Base-by-base conservation (phyloP, 2,113 vertebrate species). In the Clarias macrocephalus region DNA sequence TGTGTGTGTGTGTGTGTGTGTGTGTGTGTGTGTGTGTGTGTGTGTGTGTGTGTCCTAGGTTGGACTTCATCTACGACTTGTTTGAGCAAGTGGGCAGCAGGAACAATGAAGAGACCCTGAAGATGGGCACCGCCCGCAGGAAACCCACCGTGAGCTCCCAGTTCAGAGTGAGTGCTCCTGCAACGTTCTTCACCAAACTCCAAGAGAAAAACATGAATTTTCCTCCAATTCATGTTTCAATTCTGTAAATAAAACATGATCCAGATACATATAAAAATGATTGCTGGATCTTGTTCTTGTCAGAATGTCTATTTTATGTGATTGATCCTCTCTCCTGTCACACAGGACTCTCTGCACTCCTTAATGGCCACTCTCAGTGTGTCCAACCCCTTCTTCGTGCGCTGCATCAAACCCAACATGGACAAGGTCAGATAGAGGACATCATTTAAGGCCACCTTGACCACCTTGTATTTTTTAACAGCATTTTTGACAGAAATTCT, bases 21-120 rank as follows among this genome's bases (percentile, higher is more conserved):
- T n/a, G n/a, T n/a, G n/a, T 85, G 21, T 18, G 48, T 66, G 52
- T 79, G 54, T 48, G 33, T 42, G 18, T 66, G 59, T 87, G 21
- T 82, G 23, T 86, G n/a, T 84, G 79, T 89, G 77, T 88, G 5
- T 92, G 77, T 87, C 79, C 85, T 92, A 98, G 97, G 90, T 91
- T 97, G 93, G 97, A 98, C 92, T 98, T 98, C 91, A 98, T 98
- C 93, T 98, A 98, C 73, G 97, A 98, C 91, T 92, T 98, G 89
- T 98, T 98, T 92, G 97, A 98, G 93, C 96, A 93, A 88, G 97
- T 98, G 75, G 96, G 95, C 89, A 97, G 97, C 92, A 95, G 96
- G 88, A 96, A 95, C 92, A 96, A 91, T 5, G 97, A 97, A 88
- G 97, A 97, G 91, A 96, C 96, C 0, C 86, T 96, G 87, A 98